These are phyloP conservation scores for Acanthurus leucopareius DNA, from an alignment of 2,797 vertebrate genomes.

Conservation along the genomic window DNA sequence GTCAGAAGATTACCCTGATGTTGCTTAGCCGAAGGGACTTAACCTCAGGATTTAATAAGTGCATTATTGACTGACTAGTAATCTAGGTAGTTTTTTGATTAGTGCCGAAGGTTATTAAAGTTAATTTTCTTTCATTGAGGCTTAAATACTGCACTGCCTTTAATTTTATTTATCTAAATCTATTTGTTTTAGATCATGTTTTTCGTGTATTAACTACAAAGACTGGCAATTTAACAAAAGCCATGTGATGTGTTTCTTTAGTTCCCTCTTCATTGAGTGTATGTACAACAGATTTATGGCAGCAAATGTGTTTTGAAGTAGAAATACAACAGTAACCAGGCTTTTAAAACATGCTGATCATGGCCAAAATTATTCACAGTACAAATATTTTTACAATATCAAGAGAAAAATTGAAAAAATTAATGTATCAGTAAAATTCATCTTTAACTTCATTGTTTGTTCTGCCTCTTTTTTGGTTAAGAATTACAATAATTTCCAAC, in stretches of 20 bases:
- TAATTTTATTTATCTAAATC: too few relatives aligned
- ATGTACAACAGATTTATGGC: neutral
- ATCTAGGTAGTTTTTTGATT: conserved; percentile 21
- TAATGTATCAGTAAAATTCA: too few relatives aligned
- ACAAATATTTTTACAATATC: too few relatives aligned
- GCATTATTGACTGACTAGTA: conserved; percentile 28
- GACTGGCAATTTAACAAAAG: neutral
- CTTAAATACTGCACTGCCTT: neutral
- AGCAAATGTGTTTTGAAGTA: neutral
- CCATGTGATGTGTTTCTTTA: neutral
- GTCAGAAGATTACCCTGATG: conserved; percentile 40
- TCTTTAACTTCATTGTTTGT: too few relatives aligned
- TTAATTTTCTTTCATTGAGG: conserved; percentile 1
- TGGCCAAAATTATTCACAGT: too few relatives aligned
- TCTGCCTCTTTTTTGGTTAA: too few relatives aligned
- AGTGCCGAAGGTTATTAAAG: neutral
- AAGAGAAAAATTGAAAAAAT: too few relatives aligned
- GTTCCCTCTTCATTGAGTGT: neutral
- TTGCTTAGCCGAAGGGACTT: conserved; percentile 30
- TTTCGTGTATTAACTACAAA: neutral
- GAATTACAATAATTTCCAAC: too few relatives aligned
- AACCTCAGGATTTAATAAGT: conserved; percentile 31
- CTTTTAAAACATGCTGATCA: too few relatives aligned
- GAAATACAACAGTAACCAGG: too few relatives aligned
- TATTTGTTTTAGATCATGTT: too few relatives aligned